Evolutionary conservation across 2,797 vertebrate species (phyloP), one percentile per base, ranked within the genome.

Genomic region (Spinus pinus): DNA sequence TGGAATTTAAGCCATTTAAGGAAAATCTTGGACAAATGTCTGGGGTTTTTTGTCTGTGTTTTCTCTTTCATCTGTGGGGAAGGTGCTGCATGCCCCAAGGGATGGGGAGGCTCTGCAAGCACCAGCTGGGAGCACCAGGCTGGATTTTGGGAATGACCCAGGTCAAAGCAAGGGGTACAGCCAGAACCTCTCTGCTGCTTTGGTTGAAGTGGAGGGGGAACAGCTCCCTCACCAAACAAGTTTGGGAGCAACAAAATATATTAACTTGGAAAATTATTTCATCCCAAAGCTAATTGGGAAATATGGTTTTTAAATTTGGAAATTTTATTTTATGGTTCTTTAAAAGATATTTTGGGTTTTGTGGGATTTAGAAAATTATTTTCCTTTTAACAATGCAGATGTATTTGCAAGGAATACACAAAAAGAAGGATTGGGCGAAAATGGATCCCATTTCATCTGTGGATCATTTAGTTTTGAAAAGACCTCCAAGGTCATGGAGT

Each of bases 291-390:
- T 44, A 72, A 51, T 3, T 37, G 28, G 50, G 37, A 85, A 67
- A 66, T n/a, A 6, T 0, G 0, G 53, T 61, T 51, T 1, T 18
- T 21, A 75, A n/a, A 3, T 25, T 5, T 4, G 0, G 16, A 12
- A 37, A 1, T 42, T 64, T 81, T 50, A 4, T 58, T 57, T 81
- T 3, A 30, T 5, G 20, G 13, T n/a, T 21, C 14, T 57, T 71
- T 18, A 39, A 44, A 65, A 65, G 22, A 24, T 24, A 27, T 0
- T 8, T 6, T 7, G 8, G 13, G 16, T 10, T 33, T 25, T 39
- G 15, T 0, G 0, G 18, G 4, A 7, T 51, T 33, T 25, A 27
- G 15, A 2, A 25, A 41, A 39, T 22, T 3, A 14, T 57, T 49
- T 79, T 66, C 6, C 15, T 30, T 72, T 56, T 11, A 14, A 13